phyloP scores from a whole-genome alignment of 2,113 vertebrate genomes.

The Micronycteris hirsuta region DNA sequence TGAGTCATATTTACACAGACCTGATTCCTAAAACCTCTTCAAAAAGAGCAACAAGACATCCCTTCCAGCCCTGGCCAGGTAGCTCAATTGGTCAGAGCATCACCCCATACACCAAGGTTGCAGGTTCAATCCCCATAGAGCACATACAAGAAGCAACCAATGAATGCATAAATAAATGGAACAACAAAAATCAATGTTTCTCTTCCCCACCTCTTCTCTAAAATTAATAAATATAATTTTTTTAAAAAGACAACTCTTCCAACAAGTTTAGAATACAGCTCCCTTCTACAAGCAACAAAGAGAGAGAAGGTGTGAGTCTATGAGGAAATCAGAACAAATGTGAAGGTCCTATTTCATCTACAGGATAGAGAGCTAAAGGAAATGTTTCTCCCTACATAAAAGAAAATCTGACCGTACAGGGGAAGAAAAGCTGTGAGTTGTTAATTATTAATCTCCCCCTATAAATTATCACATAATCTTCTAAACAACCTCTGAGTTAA shows the following conservation, averaged over 20 bases:
- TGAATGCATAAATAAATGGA: too few species aligned
- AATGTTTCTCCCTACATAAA: neutral
- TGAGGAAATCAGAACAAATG: neutral
- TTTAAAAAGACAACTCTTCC: neutral
- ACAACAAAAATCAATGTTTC: too few species aligned
- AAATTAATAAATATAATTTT: too few species aligned
- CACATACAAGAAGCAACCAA: too few species aligned
- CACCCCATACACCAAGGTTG: too few species aligned
- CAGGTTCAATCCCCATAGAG: too few species aligned
- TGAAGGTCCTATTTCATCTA: neutral
- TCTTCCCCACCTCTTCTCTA: too few species aligned
- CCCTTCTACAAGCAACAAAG: neutral
- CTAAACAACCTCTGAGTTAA: neutral
- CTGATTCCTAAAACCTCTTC: neutral
- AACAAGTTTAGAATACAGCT: neutral
- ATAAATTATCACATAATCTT: neutral
- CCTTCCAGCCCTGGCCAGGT: neutral
- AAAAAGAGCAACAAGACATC: neutral
- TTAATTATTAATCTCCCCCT: neutral
- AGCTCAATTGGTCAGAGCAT: too few species aligned
- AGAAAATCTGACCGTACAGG: neutral
- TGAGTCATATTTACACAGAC: neutral
- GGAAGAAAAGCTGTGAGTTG: neutral
- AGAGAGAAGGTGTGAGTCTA: neutral
- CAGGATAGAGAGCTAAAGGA: neutral